Evolutionary conservation across 92 coral and sea anemone genomes (phyloP).

Genomic region (Ricordea florida): DNA sequence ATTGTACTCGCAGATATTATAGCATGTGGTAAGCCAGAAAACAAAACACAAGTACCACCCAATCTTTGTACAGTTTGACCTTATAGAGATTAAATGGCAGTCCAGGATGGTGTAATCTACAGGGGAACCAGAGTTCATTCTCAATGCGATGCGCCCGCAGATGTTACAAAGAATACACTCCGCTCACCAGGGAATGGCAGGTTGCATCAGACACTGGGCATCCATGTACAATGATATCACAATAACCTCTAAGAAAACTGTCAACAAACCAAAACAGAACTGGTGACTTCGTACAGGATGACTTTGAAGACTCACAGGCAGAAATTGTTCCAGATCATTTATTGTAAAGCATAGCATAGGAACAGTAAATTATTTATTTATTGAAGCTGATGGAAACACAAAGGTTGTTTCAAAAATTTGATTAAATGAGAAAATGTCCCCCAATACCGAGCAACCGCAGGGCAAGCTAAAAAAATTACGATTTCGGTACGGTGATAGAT

Average conservation of each 20-base stretch:
- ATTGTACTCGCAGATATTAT: conserved; percentile 1
- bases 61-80: conserved; percentile 9
- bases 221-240: conserved; percentile 20
- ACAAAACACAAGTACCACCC: conserved; percentile 12
- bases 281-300: not conserved
- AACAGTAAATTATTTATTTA: too few relatives aligned
- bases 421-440: too few relatives aligned
- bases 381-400: too few relatives aligned
- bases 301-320: too few relatives aligned
- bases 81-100: conserved; percentile 26
- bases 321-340: too few relatives aligned
- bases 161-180: conserved; percentile 10
- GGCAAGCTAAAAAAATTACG: too few relatives aligned
- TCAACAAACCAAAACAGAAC: not conserved
- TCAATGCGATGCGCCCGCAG: conserved; percentile 5
- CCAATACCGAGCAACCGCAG: too few relatives aligned
- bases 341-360: too few relatives aligned
- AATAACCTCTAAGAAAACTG: conserved; percentile 33
- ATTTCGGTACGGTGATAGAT: too few relatives aligned
- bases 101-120: conserved; percentile 28
- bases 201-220: conserved; percentile 23
- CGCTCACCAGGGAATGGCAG: conserved; percentile 15
- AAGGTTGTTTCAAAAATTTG: too few relatives aligned
- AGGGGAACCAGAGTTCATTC: conserved; percentile 21
- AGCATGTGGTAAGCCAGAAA: conserved; percentile 17